phyloP scores from a whole-genome alignment of 2,797 vertebrate species.

The Ispidina picta region DNA sequence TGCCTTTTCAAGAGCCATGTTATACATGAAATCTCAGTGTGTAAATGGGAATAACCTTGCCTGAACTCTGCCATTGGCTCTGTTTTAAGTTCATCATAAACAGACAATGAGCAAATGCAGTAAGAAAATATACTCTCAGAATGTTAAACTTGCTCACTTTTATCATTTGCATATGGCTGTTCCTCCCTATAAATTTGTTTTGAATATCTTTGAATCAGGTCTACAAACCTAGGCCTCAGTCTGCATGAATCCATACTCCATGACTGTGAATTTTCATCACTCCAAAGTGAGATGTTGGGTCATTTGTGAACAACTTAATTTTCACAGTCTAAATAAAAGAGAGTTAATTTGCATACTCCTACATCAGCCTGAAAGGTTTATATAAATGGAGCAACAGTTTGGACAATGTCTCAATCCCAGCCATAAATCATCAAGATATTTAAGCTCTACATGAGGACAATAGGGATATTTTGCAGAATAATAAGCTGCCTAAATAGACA shows the following conservation, averaged over 20 bases:
- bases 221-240: neutral
- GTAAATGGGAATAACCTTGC: neutral
- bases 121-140: neutral
- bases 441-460: neutral
- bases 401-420: constrained; percentile 5
- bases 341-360: neutral
- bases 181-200: neutral
- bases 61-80: neutral
- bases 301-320: neutral
- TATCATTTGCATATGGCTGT: neutral
- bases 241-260: neutral
- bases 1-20: neutral
- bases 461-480: neutral
- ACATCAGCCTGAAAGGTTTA: constrained; percentile 31
- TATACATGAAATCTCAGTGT: neutral
- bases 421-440: constrained; percentile 17
- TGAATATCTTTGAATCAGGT: neutral
- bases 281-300: neutral
- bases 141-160: neutral
- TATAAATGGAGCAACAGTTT: constrained; percentile 6
- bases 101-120: neutral
- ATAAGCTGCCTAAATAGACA: neutral
- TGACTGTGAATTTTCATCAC: neutral
- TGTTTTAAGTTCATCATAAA: neutral
- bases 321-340: constrained; percentile 14